Evolutionary conservation across 2,113 vertebrate genomes (phyloP), one percentile per base, ranked within the genome.

Genomic region (Nymphicus hollandicus): DNA sequence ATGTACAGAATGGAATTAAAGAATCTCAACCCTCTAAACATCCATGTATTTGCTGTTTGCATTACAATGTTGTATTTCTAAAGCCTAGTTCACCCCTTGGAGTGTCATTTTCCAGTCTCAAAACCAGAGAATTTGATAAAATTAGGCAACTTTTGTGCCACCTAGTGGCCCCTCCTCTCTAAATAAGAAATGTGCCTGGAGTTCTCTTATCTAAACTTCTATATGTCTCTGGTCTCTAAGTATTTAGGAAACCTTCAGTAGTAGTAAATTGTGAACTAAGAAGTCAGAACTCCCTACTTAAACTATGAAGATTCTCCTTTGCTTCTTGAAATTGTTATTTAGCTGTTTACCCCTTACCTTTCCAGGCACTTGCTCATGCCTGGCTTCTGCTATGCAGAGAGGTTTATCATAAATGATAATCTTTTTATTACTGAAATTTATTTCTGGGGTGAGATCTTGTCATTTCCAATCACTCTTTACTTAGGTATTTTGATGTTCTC

Each of bases 131-230:
- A 83, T 77, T 76, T 39, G 10, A 68, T 85, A 60, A 89, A 89
- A 81, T 53, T 53, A 55, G 95, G 79, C 95, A 96, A 89, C 92
- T 72, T 96, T 96, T 95, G 64, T 96, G 96, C 96, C 96, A 96
- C 29, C 96, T 97, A 95, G 96, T 92, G 96, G 96, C 19, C 17
- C 91, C 84, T 92, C 78, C 69, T 88, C 68, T 90, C 70, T 35
- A 50, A 66, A 60, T 39, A 47, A 94, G 15, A 77, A 65, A 58
- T 37, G 28, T 1, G 2, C 37, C 65, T 69, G 29, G 28, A 25
- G 24, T 61, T 78, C 47, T 22, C 31, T 65, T 39, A 13, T 20
- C 41, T 68, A 63, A 86, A 83, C 82, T 58, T 89, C 53, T 74
- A 8, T 22, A 23, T 15, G 13, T 10, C 8, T 73, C 64, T 64